Evolutionary conservation across 37 sponge, comb jelly and placozoan species (phyloP).

Genomic region (Eunapius fragilis): DNA sequence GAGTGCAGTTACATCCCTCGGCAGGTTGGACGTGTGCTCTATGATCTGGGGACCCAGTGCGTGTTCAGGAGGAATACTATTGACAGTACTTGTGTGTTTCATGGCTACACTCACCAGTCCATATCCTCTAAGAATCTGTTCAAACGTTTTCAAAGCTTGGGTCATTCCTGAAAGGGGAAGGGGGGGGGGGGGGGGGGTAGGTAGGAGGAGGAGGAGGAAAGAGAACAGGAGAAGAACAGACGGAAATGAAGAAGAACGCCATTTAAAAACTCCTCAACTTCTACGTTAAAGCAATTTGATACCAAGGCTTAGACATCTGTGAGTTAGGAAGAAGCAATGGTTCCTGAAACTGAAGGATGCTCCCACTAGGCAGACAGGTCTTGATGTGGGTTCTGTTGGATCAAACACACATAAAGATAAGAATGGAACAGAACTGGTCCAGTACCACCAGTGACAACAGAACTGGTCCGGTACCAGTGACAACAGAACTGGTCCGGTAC

Average conservation of each 20-base stretch:
- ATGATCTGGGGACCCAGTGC: background rate
- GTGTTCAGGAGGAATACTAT: too few species aligned
- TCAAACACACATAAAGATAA: too few species aligned
- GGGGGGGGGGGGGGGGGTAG: background rate
- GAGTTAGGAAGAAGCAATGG: constrained; percentile 87
- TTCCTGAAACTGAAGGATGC: constrained; percentile 64
- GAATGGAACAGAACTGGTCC: too few species aligned
- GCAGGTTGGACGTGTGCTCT: background rate
- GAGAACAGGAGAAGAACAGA: background rate
- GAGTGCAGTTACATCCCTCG: background rate
- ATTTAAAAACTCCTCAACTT: too few species aligned
- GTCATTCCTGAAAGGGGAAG: constrained; percentile 37
- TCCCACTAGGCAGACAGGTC: background rate
- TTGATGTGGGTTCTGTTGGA: background rate
- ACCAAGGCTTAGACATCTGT: constrained; percentile 75
- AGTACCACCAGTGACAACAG: too few species aligned
- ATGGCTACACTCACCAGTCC: constrained; percentile 4
- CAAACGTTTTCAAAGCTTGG: constrained; percentile 31
- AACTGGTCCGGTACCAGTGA: background rate
- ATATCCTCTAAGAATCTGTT: background rate
- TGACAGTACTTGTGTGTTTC: background rate
- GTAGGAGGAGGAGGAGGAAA: background rate
- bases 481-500: background rate
- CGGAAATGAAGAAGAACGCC: background rate
- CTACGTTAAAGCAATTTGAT: too few species aligned